Evolutionary conservation across 2,797 vertebrate genomes (phyloP), one percentile per base, ranked within the genome.

Genomic region (Poeciliopsis infans): DNA sequence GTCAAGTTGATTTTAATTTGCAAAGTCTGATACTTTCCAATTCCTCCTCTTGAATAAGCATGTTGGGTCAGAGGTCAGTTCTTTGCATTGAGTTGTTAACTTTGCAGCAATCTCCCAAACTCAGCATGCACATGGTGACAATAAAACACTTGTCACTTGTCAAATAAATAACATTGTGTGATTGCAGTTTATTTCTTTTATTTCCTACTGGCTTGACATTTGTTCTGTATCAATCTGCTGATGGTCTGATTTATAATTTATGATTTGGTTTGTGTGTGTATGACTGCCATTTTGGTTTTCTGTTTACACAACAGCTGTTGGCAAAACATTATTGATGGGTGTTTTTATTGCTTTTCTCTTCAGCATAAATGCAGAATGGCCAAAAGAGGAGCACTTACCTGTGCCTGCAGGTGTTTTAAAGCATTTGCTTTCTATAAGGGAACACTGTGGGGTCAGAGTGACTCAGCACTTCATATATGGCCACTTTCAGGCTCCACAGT

Each of bases 401-500:
- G 49, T 7, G 20, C 5, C 12, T 28, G 0, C 2, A 36, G 12
- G 28, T 25, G 49, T 33, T 49, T 43, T 51, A 25, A 20, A 45
- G 11, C 33, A 64, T 51, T 5, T 33, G 6, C 53, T 70, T 47
- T 20, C 72, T 45, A n/a, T 12, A 45, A 43, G 39, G 23, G 20
- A 33, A 7, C 57, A 33, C 28, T n/a, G 6, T 61, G 45, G 45
- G 45, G 18, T 46, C 49, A 73, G 16, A 41, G 39, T 20, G 33
- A 46, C 70, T 83, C 31, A 57, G 28, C 77, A 75, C 18, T 33
- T 82, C 75, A 79, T 39, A 76, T 28, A 78, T 73, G 13, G 75
- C 41, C 59, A 51, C 72, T 77, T 76, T 79, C 53, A 74, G 61
- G 28, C 80, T 83, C n/a, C 57, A 23, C 72, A 68, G 74, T 80